phyloP scores from a whole-genome alignment of 2,888 invertebrate genomes.

The Argyra leucocephala region DNA sequence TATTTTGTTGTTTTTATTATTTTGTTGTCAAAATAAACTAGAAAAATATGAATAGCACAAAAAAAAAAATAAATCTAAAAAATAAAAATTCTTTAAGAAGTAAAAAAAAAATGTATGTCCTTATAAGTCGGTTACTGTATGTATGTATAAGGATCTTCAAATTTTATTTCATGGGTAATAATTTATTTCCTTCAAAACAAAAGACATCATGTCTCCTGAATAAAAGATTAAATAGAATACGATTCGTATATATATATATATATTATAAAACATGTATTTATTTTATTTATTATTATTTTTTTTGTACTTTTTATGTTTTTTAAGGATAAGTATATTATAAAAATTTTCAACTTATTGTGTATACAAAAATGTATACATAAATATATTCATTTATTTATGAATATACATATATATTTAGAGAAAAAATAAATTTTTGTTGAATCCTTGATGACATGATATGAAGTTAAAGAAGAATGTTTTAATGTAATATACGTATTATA shows the following conservation, averaged over 20 bases:
- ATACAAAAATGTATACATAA: neutral
- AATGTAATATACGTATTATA: neutral
- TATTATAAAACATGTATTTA: neutral
- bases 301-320: neutral
- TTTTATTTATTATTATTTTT: neutral
- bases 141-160: neutral
- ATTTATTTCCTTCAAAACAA: slow-evolving; percentile 1
- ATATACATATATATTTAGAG: neutral
- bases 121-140: neutral
- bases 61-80: too few species aligned
- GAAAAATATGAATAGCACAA: too few species aligned
- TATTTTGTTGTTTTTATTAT: too few species aligned
- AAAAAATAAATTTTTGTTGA: neutral
- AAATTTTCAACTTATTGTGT: neutral
- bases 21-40: too few species aligned
- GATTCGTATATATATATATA: neutral
- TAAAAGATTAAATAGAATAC: neutral
- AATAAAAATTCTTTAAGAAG: neutral
- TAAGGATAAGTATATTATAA: neutral
- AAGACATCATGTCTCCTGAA: slow-evolving; percentile 3
- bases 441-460: neutral
- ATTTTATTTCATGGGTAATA: neutral
- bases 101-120: neutral
- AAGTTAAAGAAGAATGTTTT: neutral
- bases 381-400: neutral